Evolutionary conservation across 2,797 vertebrate genomes (phyloP).

Genomic region (Labroides dimidiatus): DNA sequence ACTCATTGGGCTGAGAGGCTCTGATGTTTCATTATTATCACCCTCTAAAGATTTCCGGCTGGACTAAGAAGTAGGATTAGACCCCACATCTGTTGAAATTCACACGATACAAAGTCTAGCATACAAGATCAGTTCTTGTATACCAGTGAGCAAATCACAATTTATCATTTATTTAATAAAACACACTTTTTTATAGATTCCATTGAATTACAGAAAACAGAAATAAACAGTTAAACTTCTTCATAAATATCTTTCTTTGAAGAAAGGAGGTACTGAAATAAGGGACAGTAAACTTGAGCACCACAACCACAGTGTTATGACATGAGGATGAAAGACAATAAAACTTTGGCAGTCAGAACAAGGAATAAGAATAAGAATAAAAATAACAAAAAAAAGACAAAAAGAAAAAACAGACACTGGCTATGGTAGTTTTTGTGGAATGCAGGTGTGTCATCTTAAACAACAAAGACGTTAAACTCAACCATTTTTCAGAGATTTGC

Average conservation of each 20-base stretch:
- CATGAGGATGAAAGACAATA: slow-evolving; percentile 15
- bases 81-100: slow-evolving; percentile 12
- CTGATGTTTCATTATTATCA: slow-evolving; percentile 26
- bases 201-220: background rate
- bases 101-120: background rate
- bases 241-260: slow-evolving; percentile 24
- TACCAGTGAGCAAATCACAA: background rate
- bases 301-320: slow-evolving; percentile 40
- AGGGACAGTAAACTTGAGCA: slow-evolving; percentile 16
- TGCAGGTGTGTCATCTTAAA: slow-evolving; percentile 20
- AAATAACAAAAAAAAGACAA: background rate
- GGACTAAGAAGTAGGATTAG: slow-evolving; percentile 7
- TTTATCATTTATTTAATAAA: background rate
- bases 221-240: background rate
- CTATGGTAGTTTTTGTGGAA: background rate
- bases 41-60: slow-evolving; percentile 12
- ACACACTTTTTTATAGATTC: background rate
- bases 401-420: background rate
- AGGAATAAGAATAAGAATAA: background rate
- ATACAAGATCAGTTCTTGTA: background rate
- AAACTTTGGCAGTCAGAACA: background rate
- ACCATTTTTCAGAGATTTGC: slow-evolving; percentile 51
- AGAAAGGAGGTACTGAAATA: slow-evolving; percentile 16
- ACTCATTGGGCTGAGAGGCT: slow-evolving; percentile 15
- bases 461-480: slow-evolving; percentile 71